Evolutionary conservation across 2,888 invertebrate genomes (phyloP), one percentile per base, ranked within the genome.

Genomic region (Papilio elwesi): DNA sequence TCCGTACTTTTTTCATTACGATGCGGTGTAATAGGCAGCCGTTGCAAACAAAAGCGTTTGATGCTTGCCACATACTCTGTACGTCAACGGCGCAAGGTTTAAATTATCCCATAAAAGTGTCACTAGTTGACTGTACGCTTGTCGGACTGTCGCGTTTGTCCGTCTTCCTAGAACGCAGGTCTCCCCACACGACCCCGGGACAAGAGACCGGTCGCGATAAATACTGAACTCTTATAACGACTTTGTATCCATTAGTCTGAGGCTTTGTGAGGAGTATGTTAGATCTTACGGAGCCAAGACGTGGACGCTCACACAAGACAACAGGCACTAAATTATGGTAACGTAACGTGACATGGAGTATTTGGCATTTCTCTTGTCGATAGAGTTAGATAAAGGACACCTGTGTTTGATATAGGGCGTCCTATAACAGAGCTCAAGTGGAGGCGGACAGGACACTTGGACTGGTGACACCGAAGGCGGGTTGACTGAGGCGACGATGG

Each of bases 121-220:
- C 13, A 15, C n/a, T 57, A 43, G 52, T 38, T 55, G 36, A 47
- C 73, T 73, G 66, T 63, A 67, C 47, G 62, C 70, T 73, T 85
- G 43, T 43, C 43, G 43, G 74, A 57, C 76, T 77, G 78, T 74
- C 81, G 83, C 66, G 84, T 85, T 84, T 82, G 83, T 79, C 76
- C 65, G 78, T 77, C 75, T 85, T 85, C 85, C 78, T 78, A 83
- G 85, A 85, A 85, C 73, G 78, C 75, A 81, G 78, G 81, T 80
- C 79, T 81, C 79, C 75, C 76, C 73, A 79, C 83, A 82, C 81
- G 83, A 85, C 83, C 83, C 79, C 75, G 51, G 38, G 74, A 74
- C 70, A 62, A 8, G 67, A 16, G 51, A 65, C 71, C 71, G 73
- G 72, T 67, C 55, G 47, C 48, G 16, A 68, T 62, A 52, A 26